phyloP scores from a whole-genome alignment of 37 sponge, comb jelly and placozoan genomes.

The Chondrilla cf. caribensis region DNA sequence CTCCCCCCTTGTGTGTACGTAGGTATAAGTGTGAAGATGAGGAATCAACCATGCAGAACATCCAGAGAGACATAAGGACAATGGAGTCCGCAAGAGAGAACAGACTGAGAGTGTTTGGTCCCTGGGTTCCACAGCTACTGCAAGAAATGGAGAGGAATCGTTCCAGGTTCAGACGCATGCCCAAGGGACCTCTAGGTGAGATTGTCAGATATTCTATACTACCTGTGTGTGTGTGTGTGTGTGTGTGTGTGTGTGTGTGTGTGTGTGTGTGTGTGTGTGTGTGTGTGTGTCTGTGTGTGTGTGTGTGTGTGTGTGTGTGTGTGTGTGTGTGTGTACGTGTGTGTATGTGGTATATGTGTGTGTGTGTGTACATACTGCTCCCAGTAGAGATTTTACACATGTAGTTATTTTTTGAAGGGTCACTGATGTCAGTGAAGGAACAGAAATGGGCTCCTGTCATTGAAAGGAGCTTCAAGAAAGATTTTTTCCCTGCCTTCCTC shows the following conservation, averaged over 20 bases:
- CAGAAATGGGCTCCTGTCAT: conserved; percentile 72
- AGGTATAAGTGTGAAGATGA: conserved; percentile 13
- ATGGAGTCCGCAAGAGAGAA: conserved; percentile 42
- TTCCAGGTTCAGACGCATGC: conserved; percentile 30
- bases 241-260: neutral
- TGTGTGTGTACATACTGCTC: neutral
- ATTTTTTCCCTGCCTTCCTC: conserved; percentile 42
- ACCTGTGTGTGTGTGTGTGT: neutral
- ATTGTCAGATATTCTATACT: neutral
- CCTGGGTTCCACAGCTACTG: conserved; percentile 42
- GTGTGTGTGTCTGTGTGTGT: too few species aligned
- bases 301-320: too few species aligned
- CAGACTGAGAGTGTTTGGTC: conserved; percentile 44
- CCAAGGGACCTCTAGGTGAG: conserved; percentile 75
- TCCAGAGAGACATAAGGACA: conserved; percentile 24
- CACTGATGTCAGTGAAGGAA: conserved; percentile 53
- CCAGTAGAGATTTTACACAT: too few species aligned
- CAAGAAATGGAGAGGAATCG: conserved; percentile 21
- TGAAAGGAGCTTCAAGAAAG: conserved; percentile 46
- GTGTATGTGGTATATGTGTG: too few species aligned
- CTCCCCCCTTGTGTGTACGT: neutral
- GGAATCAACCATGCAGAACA: neutral
- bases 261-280: too few species aligned
- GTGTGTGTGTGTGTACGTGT: too few species aligned
- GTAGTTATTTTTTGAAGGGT: neutral